These are phyloP conservation scores for Flexamia atlantica DNA, from an alignment of 2,888 invertebrate species.

Conservation along the genomic window DNA sequence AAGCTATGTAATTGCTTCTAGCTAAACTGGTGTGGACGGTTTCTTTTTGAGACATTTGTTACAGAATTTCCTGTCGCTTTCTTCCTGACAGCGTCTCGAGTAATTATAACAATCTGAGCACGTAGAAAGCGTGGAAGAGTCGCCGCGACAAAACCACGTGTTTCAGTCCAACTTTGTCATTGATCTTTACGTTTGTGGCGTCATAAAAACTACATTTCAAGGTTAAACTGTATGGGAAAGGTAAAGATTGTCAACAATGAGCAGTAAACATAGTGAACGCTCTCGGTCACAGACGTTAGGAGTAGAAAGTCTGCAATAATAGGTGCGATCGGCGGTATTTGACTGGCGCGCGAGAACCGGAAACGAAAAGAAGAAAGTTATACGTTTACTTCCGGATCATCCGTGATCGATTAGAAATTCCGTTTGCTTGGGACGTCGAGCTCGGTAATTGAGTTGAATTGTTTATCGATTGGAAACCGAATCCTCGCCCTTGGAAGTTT, in stretches of 20 bases:
- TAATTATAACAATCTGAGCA: background rate
- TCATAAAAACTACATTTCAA: constrained; percentile 2
- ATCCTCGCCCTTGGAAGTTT: no score
- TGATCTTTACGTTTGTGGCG: background rate
- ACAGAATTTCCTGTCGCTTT: no score
- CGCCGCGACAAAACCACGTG: background rate
- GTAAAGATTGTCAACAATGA: background rate
- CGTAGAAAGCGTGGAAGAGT: background rate
- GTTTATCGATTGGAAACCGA: no score
- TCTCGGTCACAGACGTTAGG: constrained; percentile 19
- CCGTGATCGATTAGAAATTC: background rate
- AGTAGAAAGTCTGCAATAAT: background rate
- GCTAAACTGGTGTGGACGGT: no score
- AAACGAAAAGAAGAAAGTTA: background rate
- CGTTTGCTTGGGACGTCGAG: no score
- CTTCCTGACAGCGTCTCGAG: background rate
- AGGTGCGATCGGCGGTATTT: background rate
- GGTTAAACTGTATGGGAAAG: background rate
- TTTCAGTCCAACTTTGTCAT: background rate
- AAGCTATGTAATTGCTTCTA: no score
- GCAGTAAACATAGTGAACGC: background rate
- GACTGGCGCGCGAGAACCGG: constrained; percentile 18
- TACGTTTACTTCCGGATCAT: background rate
- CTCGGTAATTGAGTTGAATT: no score
- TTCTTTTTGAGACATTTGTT: no score